phyloP scores from a whole-genome alignment of 35 echinoderm and acorn worm species.

The Amphiura filiformis region DNA sequence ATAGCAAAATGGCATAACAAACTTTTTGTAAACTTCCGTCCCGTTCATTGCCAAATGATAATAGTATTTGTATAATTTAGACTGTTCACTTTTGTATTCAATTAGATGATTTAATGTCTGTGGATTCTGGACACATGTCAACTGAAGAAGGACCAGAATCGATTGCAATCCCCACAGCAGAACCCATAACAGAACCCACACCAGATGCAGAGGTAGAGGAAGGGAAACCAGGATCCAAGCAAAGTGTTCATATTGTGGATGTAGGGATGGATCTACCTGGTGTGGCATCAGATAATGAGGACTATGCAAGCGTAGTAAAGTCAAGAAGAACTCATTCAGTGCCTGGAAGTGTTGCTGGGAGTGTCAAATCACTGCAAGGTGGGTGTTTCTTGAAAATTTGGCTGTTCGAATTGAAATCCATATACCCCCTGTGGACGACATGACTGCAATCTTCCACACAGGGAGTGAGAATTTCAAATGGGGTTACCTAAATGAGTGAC shows the following conservation, averaged over 20 bases:
- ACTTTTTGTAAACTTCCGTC: no score
- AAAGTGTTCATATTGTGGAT: background rate
- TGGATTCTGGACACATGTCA: constrained; percentile 6
- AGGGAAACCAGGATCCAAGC: background rate
- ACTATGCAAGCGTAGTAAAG: background rate
- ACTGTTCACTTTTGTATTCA: no score
- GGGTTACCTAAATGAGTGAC: no score
- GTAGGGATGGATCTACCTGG: background rate
- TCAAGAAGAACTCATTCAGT: background rate
- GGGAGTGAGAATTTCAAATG: no score
- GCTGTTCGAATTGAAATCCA: no score
- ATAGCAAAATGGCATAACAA: no score
- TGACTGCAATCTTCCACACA: no score
- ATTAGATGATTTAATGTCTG: background rate
- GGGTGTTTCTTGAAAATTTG: no score
- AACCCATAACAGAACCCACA: background rate
- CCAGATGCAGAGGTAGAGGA: background rate
- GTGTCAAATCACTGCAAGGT: background rate
- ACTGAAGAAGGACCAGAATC: constrained; percentile 4
- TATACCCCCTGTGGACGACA: no score
- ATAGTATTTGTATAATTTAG: no score
- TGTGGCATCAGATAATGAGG: background rate
- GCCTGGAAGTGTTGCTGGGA: background rate
- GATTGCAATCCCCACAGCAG: background rate
- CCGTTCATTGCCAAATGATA: no score